Percentiles rank a stretch among this genome's conserved stretches.
Conservation (phyloP, 2,797 vertebrate genomes). For the Meda fulgida region DNA sequence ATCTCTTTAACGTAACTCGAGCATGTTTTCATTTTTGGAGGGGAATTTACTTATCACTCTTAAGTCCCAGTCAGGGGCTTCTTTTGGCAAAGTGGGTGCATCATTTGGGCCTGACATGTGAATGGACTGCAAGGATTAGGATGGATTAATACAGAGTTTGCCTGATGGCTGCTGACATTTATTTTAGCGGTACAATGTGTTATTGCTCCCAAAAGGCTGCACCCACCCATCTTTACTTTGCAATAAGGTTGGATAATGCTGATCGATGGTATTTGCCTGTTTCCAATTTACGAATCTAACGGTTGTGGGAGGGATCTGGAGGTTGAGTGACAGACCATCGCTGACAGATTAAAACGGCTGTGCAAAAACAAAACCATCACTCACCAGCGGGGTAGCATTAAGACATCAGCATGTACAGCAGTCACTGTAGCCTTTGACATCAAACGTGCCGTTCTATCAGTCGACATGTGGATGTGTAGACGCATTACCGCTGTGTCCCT, state of each 20-base stretch:
- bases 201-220: slow-evolving; percentile 40
- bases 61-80: slow-evolving; percentile 45
- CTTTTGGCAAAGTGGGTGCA: slow-evolving; percentile 40
- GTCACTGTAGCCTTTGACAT: slow-evolving; percentile 4
- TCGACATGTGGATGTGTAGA: slow-evolving; percentile 52
- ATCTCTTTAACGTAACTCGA: slow-evolving; percentile 33
- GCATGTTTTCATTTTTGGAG: slow-evolving; percentile 45
- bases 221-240: slow-evolving; percentile 14
- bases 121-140: slow-evolving; percentile 47
- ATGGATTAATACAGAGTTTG: slow-evolving; percentile 58
- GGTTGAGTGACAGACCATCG: slow-evolving; percentile 4
- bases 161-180: slow-evolving; percentile 55
- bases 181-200: slow-evolving; percentile 50
- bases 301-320: neutral
- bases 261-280: neutral
- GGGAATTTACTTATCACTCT: slow-evolving; percentile 45
- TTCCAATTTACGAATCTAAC: neutral
- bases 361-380: slow-evolving; percentile 43
- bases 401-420: slow-evolving; percentile 20
- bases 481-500: slow-evolving; percentile 57
- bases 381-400: slow-evolving; percentile 39
- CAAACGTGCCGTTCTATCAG: slow-evolving; percentile 55
- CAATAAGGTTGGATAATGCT: slow-evolving; percentile 32
- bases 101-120: slow-evolving; percentile 55
- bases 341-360: slow-evolving; percentile 44